Evolutionary conservation across 2,888 invertebrate species (phyloP), one percentile per base, ranked within the genome.

Genomic region (Drosophila formosana): DNA sequence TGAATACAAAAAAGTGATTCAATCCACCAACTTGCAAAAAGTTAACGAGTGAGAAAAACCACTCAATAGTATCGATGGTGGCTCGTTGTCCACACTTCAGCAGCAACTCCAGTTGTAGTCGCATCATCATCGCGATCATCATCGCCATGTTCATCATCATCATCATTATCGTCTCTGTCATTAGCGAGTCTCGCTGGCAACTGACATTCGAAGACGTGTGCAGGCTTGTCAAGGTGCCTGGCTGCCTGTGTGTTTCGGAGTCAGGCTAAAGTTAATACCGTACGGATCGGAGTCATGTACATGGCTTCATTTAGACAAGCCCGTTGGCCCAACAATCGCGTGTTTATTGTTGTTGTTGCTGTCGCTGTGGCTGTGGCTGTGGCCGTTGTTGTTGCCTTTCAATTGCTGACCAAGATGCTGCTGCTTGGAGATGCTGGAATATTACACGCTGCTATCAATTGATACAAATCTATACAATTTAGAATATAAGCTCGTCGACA

Each of bases 141-240:
- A 26, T 30, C 25, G 37, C 45, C 41, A 28, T 47, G 41, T n/a
- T 23, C 26, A 28, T 37, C 18, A 51, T 46, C 50, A 41, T 13
- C 39, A 7, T 41, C 18, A 41, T 41, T 41, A 41, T 41, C 37
- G n/a, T 37, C n/a, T 11, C 37, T 4, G 37, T 37, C 39, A 41
- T 41, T 18, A 41, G 39, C 39, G 6, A 41, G 13, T 41, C 56
- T 32, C 49, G 52, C 53, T 75, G 68, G 56, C 73, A 71, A 68
- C 72, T 73, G 80, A 66, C 80, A 75, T 76, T 73, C 67, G 65
- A 68, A 81, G 75, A 74, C 72, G 75, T 68, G 76, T 78, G 64
- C 72, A 86, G 83, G 88, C 86, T 89, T 78, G 89, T 80, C 88
- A 88, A 88, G 86, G 83, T 83, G 72, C 74, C 58, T 30, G 6